Conservation (phyloP, 2,113 vertebrate genomes). For the Syngnathus floridae region DNA sequence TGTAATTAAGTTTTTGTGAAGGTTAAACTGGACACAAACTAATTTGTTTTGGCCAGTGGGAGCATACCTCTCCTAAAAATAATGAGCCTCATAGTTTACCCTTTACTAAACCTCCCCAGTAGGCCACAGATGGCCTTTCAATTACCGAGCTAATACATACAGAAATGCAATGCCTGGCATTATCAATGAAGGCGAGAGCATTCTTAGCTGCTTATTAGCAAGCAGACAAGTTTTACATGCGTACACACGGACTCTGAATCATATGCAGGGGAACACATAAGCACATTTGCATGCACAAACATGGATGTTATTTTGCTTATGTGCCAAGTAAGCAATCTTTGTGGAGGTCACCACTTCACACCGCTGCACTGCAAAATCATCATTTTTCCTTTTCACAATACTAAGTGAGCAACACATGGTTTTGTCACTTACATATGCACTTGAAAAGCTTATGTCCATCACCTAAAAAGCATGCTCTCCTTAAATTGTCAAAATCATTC, state of each 20-base stretch:
- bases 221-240: not conserved
- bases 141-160: slow-evolving; percentile 58
- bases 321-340: slow-evolving; percentile 58
- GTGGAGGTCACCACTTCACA: slow-evolving; percentile 45
- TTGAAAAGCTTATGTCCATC: not conserved
- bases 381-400: slow-evolving; percentile 31
- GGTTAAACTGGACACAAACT: slow-evolving; percentile 67
- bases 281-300: slow-evolving; percentile 13
- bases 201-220: slow-evolving; percentile 22
- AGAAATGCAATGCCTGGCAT: slow-evolving; percentile 57
- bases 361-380: slow-evolving; percentile 23
- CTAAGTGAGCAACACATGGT: not conserved
- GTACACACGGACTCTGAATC: not conserved
- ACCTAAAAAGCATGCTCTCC: not conserved
- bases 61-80: slow-evolving; percentile 47
- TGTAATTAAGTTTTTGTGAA: slow-evolving; percentile 58
- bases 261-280: slow-evolving; percentile 16
- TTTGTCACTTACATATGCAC: not conserved
- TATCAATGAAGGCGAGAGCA: slow-evolving; percentile 50
- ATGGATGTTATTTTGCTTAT: slow-evolving; percentile 51
- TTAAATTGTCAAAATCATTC: not conserved
- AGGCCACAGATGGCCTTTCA: slow-evolving; percentile 63
- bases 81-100: slow-evolving; percentile 62
- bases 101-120: slow-evolving; percentile 60
- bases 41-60: slow-evolving; percentile 56